Percentiles rank a stretch among this genome's conserved stretches.
These are phyloP conservation scores for Brachymystax lenok DNA, from an alignment of 2,797 vertebrate genomes.

Conservation along the genomic window DNA sequence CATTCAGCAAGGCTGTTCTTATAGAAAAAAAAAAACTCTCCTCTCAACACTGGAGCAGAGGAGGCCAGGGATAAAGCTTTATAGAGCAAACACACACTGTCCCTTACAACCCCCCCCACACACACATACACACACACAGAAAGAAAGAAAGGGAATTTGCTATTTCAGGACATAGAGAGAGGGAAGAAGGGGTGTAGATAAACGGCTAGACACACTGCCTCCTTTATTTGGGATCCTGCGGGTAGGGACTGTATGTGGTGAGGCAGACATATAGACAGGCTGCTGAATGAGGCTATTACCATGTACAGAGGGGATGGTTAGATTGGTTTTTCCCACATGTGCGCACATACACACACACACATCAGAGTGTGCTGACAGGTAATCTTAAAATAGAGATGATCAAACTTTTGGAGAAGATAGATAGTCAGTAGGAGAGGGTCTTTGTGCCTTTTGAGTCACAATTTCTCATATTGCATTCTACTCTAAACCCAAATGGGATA, in stretches of 20 bases:
- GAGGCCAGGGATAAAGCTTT: slow-evolving; percentile 30
- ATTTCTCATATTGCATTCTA: too few relatives aligned
- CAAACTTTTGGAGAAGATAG: too few relatives aligned
- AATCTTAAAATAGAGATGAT: neutral
- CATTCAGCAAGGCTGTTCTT: slow-evolving; percentile 49
- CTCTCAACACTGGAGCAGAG: slow-evolving; percentile 19
- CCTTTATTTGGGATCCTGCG: neutral
- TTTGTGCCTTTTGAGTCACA: too few relatives aligned
- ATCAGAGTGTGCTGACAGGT: too few relatives aligned
- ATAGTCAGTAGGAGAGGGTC: too few relatives aligned
- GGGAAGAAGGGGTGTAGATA: neutral
- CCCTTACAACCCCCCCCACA: too few relatives aligned
- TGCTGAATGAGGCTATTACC: neutral
- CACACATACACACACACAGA: too few relatives aligned
- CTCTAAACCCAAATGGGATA: slow-evolving; percentile 33
- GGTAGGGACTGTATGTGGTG: neutral
- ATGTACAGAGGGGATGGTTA: neutral
- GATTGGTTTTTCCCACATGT: neutral
- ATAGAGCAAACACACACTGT: neutral
- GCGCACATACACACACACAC: too few relatives aligned
- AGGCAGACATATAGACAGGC: slow-evolving; percentile 1
- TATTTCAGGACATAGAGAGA: neutral
- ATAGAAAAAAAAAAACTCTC: slow-evolving; percentile 27
- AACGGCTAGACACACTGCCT: neutral
- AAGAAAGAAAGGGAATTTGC: neutral